These are phyloP conservation scores for Drosophila nr. medialis DNA, from an alignment of 2,888 invertebrate species.

Conservation along the genomic window DNA sequence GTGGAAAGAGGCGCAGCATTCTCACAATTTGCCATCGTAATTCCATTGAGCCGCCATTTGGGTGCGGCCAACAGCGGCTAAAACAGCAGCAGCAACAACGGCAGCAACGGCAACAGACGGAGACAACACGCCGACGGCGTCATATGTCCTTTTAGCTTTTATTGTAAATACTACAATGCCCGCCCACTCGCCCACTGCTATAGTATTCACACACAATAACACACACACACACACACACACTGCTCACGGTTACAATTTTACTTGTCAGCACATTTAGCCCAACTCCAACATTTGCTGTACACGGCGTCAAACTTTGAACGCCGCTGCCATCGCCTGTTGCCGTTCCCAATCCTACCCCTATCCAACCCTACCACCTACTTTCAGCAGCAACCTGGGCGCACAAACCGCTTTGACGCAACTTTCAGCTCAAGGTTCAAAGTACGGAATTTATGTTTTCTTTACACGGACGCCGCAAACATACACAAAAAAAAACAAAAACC, in stretches of 20 bases:
- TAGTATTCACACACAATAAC: constrained; percentile 15
- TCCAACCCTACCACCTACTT: constrained; percentile 20
- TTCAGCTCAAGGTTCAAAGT: constrained; percentile 68
- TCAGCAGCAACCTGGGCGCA: constrained; percentile 43
- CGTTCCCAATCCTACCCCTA: constrained; percentile 18
- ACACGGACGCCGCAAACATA: constrained; percentile 54
- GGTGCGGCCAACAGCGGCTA: constrained; percentile 45
- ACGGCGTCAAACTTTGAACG: constrained; percentile 59
- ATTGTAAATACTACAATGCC: constrained; percentile 49
- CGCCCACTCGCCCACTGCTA: constrained; percentile 1
- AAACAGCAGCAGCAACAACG: constrained; percentile 5
- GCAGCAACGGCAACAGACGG: constrained; percentile 14
- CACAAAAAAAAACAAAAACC: constrained; percentile 25
- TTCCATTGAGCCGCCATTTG: constrained; percentile 61
- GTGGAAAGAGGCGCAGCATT: constrained; percentile 26
- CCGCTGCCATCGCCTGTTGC: constrained; percentile 34
- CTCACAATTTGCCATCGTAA: constrained; percentile 60
- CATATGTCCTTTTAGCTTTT: constrained; percentile 58
- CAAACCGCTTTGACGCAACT: constrained; percentile 68
- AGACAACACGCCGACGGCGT: constrained; percentile 47
- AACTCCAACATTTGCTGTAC: constrained; percentile 45
- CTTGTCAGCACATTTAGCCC: constrained; percentile 62
- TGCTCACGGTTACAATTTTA: constrained; percentile 55
- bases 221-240: constrained; percentile 11
- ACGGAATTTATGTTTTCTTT: constrained; percentile 70